Percentiles rank a stretch among this genome's conserved stretches.
phyloP scores from a whole-genome alignment of 2,797 vertebrate genomes.

The Echiichthys vipera region DNA sequence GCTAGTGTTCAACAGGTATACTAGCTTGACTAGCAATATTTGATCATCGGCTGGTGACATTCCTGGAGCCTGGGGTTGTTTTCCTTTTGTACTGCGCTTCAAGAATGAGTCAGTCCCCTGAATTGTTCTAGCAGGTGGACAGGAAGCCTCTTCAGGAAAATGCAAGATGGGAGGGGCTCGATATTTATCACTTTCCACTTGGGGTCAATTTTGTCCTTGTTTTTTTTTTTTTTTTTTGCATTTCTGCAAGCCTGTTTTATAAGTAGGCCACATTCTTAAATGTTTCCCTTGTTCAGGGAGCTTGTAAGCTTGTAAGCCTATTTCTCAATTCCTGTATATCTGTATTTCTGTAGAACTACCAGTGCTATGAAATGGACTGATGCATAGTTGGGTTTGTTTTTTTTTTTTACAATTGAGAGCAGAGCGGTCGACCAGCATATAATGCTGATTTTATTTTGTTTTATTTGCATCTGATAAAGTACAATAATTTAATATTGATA shows the following conservation, averaged over 20 bases:
- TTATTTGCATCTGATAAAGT: no score
- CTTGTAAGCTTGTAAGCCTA: not conserved
- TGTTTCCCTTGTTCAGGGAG: not conserved
- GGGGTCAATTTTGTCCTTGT: constrained; percentile 13
- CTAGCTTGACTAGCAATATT: constrained; percentile 28
- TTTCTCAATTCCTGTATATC: not conserved
- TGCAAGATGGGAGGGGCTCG: constrained; percentile 61
- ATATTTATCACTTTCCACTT: constrained; percentile 53
- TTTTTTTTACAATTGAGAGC: no score
- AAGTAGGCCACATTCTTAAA: not conserved
- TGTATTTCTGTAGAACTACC: not conserved
- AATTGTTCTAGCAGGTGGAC: constrained; percentile 84
- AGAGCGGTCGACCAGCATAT: no score
- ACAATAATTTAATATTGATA: no score
- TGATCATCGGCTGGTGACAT: constrained; percentile 74
- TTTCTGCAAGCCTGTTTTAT: constrained; percentile 24
- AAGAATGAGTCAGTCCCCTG: constrained; percentile 67
- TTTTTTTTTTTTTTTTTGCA: constrained; percentile 7
- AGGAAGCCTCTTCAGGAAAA: constrained; percentile 86
- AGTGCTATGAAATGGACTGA: not conserved
- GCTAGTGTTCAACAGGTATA: constrained; percentile 7
- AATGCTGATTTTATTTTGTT: no score
- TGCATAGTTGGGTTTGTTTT: not conserved
- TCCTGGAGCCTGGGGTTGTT: constrained; percentile 62
- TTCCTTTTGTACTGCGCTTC: constrained; percentile 66